Conservation (phyloP, 2,113 vertebrate species). For the Sisor rabdophorus region DNA sequence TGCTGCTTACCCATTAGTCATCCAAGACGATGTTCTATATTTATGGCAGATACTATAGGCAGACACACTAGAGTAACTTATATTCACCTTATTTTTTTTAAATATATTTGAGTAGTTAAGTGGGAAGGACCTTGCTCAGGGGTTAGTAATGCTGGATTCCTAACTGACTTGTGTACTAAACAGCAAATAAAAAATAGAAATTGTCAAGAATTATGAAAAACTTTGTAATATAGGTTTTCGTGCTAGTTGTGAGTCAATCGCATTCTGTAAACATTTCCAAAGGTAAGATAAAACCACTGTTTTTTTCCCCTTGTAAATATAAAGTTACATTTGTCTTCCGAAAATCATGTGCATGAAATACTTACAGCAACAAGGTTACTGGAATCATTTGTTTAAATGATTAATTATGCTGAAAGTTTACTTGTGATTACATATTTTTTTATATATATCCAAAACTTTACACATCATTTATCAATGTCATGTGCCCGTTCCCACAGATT, state of each 20-base stretch:
- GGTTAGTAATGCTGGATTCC: too few relatives aligned
- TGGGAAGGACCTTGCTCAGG: too few relatives aligned
- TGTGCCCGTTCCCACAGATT: constrained; percentile 58
- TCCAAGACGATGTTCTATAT: too few relatives aligned
- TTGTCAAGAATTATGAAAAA: too few relatives aligned
- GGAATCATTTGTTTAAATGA: not conserved
- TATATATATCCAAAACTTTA: not conserved
- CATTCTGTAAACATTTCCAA: not conserved
- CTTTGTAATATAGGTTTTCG: not conserved
- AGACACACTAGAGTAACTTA: too few relatives aligned
- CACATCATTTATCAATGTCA: not conserved
- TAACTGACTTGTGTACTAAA: too few relatives aligned
- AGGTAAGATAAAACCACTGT: not conserved
- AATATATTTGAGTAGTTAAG: too few relatives aligned
- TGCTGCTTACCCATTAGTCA: too few relatives aligned
- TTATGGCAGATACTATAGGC: too few relatives aligned
- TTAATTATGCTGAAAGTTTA: not conserved
- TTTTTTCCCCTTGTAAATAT: not conserved
- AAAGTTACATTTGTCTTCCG: not conserved
- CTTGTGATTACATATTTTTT: not conserved
- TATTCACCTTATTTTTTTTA: too few relatives aligned
- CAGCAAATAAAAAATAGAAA: too few relatives aligned
- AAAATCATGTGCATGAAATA: not conserved
- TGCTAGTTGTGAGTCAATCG: not conserved
- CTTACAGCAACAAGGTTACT: not conserved